Percentiles rank a stretch among this genome's conserved stretches.
These are phyloP conservation scores for Rotaria magnacalcarata DNA, from an alignment of 2,888 invertebrate genomes.

Conservation along the genomic window DNA sequence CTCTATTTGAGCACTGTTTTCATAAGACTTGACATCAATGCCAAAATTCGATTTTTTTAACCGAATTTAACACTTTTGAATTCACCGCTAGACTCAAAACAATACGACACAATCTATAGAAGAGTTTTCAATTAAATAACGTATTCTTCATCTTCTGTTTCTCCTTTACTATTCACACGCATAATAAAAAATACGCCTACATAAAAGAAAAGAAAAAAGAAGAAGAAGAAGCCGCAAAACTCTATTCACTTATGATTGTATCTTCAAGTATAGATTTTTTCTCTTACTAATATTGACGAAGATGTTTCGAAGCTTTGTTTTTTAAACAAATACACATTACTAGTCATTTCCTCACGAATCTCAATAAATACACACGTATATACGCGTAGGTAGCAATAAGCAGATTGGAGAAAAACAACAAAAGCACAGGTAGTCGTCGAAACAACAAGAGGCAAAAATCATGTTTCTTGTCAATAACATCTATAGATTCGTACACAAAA, in stretches of 20 bases:
- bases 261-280: background rate
- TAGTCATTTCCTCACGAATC: background rate
- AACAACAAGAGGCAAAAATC: background rate
- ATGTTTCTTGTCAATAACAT: background rate
- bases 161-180: background rate
- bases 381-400: background rate
- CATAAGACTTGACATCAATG: too few species aligned
- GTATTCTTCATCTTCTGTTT: background rate
- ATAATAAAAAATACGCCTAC: background rate
- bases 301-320: background rate
- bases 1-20: background rate
- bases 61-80: too few species aligned
- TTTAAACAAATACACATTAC: background rate
- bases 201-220: background rate
- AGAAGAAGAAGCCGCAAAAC: background rate
- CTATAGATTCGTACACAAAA: background rate
- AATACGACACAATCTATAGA: background rate
- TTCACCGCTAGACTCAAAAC: too few species aligned
- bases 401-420: too few species aligned
- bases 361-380: background rate
- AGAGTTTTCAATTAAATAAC: background rate
- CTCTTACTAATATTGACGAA: background rate
- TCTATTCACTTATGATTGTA: background rate
- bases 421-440: too few species aligned
- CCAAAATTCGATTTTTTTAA: background rate